Base-by-base conservation (phyloP, 2,797 vertebrate genomes). In the Macroramphosus scolopax region DNA sequence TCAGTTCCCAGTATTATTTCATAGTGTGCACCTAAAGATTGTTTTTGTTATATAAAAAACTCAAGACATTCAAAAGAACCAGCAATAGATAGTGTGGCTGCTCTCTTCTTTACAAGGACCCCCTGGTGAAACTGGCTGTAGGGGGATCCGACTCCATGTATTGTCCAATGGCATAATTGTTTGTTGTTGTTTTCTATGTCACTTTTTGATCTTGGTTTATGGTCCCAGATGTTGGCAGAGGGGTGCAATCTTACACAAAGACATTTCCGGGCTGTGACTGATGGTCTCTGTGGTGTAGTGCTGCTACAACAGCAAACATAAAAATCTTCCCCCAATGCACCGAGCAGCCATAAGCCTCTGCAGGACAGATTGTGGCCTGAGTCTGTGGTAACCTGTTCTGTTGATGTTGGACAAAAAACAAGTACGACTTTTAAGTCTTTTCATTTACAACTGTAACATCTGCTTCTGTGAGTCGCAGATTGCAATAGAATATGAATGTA, bases 161-260 rank as follows among this genome's bases (percentile, higher is more conserved):
- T 72, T 72, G 60, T 68, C 68, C 68, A 57, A 48, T 63, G 52
- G 39, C 30, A 50, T 58, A 51, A 68, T 59, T 74, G 69, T 79
- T 82, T 83, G 67, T 81, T 80, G 74, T 76, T 87, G 76, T 82
- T 75, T 72, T 78, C 45, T 30, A 55, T 77, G 69, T 74, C 39
- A 55, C 64, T 59, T 79, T 72, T 78, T 82, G 65, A 82, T 82
- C 65, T 68, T 12, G 45, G 47, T 86, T 84, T 80, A 80, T 57
- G 66, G 71, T 52, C 55, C 75, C 83, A 88, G 80, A 85, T 88
- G 81, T 85, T 81, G 76, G 66, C 62, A 55, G 72, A 74, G 70
- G 51, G 73, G 65, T 72, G 77, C 63, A 60, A 59, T 62, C 65
- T 58, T 59, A 77, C 59, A 77, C 61, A 74, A 74, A 63, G 54